These are phyloP conservation scores for Equus przewalskii DNA, from an alignment of 2,113 vertebrate genomes.

Conservation along the genomic window DNA sequence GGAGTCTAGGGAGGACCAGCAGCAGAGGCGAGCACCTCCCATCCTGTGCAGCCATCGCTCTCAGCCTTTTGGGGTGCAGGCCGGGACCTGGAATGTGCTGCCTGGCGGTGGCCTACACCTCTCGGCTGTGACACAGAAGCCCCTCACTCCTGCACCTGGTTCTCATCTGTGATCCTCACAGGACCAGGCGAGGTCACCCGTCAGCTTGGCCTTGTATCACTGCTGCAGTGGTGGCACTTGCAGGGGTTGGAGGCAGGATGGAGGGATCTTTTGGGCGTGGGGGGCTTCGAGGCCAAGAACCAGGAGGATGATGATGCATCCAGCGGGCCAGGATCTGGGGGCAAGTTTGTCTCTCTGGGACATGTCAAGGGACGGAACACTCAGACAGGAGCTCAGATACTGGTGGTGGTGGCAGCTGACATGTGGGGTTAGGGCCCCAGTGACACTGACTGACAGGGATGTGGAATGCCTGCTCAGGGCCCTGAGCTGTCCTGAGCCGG, in stretches of 20 bases:
- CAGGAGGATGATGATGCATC: fast-evolving
- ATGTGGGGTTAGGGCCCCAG: not conserved
- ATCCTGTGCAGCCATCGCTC: not conserved
- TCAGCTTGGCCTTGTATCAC: too few species aligned
- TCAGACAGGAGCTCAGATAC: not conserved
- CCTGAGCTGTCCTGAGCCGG: not conserved
- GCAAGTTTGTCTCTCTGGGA: not conserved
- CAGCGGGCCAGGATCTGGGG: not conserved
- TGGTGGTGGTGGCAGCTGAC: not conserved
- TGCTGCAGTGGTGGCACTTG: conserved; percentile 84
- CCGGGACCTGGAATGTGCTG: not conserved
- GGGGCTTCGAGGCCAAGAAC: not conserved
- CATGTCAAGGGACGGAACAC: not conserved
- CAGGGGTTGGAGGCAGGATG: not conserved
- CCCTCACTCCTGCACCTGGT: conserved; percentile 88
- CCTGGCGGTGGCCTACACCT: conserved; percentile 67
- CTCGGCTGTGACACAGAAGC: conserved; percentile 86
- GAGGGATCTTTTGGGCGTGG: fast-evolving
- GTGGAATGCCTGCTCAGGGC: not conserved
- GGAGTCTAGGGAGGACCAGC: not conserved
- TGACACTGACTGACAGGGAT: not conserved
- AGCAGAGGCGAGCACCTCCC: not conserved
- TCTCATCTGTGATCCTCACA: not conserved
- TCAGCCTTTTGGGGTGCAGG: not conserved
- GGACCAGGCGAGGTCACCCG: too few species aligned